Conservation (phyloP, 2,113 vertebrate species). For the Eubucco bourcierii region DNA sequence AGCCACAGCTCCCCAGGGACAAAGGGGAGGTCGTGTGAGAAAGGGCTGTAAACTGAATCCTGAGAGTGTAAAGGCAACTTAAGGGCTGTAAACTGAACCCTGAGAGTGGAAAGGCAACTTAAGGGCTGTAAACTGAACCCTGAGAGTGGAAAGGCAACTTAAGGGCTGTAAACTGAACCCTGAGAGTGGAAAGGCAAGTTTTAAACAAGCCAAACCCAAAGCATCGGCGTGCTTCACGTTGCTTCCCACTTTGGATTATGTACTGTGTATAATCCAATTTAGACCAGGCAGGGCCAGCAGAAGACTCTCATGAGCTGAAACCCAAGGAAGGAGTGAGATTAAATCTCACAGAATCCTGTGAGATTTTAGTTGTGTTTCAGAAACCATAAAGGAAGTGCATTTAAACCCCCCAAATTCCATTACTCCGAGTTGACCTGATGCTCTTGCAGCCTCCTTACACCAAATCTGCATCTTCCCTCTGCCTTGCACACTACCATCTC, state of each 20-base stretch:
- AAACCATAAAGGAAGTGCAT: conserved; percentile 32
- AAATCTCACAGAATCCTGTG: conserved; percentile 30
- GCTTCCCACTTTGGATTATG: conserved; percentile 47
- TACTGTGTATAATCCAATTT: conserved; percentile 57
- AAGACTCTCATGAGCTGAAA: conserved; percentile 25
- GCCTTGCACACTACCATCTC: conserved; percentile 28
- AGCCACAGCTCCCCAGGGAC: not conserved
- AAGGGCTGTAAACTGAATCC: conserved; percentile 26
- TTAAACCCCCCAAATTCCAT: not conserved
- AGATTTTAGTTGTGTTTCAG: conserved; percentile 48
- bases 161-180: no score
- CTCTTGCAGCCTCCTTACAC: not conserved
- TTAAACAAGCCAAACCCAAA: conserved; percentile 44
- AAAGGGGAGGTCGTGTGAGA: conserved; percentile 11
- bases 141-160: not conserved
- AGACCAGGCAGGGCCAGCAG: conserved; percentile 18
- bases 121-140: no score
- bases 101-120: not conserved
- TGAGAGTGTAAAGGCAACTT: conserved; percentile 39
- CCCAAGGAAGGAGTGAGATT: not conserved
- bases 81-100: no score
- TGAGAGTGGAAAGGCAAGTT: not conserved
- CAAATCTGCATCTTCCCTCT: not conserved
- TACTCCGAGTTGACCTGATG: conserved; percentile 28
- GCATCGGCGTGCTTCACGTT: conserved; percentile 42